Base-by-base conservation (phyloP, 1,140 invertebrate species). In the Chionoecetes opilio region DNA sequence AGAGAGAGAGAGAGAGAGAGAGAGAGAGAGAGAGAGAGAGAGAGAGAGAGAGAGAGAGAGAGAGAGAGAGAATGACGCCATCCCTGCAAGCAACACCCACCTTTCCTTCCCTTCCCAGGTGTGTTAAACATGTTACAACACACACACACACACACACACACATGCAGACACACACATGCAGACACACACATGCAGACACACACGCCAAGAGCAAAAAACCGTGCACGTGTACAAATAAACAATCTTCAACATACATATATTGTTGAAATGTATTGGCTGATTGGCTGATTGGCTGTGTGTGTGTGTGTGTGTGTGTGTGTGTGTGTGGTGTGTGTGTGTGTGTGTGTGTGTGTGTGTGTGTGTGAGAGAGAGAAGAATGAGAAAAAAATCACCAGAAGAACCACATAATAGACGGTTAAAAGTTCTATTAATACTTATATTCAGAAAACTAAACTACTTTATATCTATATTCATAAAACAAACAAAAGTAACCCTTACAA, bases 1-100 rank as follows among this genome's bases (percentile, higher is more conserved):
- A 75, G 63, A 75, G 63, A 75, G 63, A 75, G 63, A 75, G 63
- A 75, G 63, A 75, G 63, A 75, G 63, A 75, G 63, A 75, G 63
- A 75, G 63, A 75, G 63, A 75, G 63, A 75, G 63, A 75, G 63
- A 75, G 63, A 26, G n/a, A 75, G 63, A 75, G 63, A 75, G 63
- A 75, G 63, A 75, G 63, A 75, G 63, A 75, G 63, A 75, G 63
- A 75, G 63, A 75, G 63, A 75, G 63, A 75, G 63, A 75, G 63
- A 75, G 63, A 75, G 63, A 75, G 63, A 75, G 63, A 75, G 63
- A 75, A 26, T 6, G n/a, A 26, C 63, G 21, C 63, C 63, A 53
- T 53, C 21, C 63, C 63, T 75, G 46, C 46, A 53, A 53, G 21
- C 46, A 53, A 53, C 46, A 2, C 46, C 46, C n/a, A n/a, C 46